phyloP scores from a whole-genome alignment of 1,140 invertebrate species.

The Zophobas atratus region DNA sequence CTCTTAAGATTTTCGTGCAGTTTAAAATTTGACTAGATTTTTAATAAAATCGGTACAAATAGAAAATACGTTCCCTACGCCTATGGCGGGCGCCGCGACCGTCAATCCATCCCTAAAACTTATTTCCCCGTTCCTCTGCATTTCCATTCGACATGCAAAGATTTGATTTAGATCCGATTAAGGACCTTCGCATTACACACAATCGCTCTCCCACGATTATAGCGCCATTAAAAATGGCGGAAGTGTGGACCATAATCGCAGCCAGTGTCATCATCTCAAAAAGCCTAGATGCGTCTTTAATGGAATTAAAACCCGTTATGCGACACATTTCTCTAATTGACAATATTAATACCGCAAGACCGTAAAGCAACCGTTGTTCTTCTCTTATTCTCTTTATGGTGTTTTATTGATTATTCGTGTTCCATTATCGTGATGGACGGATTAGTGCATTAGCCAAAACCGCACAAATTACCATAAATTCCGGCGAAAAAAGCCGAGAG shows the following conservation, averaged over 20 bases:
- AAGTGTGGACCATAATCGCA: slow-evolving; percentile 4
- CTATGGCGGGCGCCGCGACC: neutral
- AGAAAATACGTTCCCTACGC: too few relatives aligned
- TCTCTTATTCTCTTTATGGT: neutral
- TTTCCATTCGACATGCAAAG: slow-evolving; percentile 34
- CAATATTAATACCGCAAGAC: slow-evolving; percentile 22
- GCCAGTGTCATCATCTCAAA: slow-evolving; percentile 21
- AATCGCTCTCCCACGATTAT: slow-evolving; percentile 28
- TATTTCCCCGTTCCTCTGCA: slow-evolving; percentile 22
- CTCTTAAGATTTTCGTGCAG: too few relatives aligned
- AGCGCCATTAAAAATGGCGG: slow-evolving; percentile 23
- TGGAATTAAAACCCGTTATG: slow-evolving; percentile 14
- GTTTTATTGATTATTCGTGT: slow-evolving; percentile 34
- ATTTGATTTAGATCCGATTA: slow-evolving; percentile 42
- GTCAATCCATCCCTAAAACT: neutral
- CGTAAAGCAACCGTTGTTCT: slow-evolving; percentile 8
- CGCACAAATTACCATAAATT: slow-evolving; percentile 34
- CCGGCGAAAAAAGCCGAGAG: neutral
- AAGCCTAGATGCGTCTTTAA: slow-evolving; percentile 28
- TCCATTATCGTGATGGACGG: slow-evolving; percentile 25
- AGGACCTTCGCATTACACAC: neutral
- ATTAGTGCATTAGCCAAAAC: slow-evolving; percentile 33
- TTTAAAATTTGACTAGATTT: too few relatives aligned
- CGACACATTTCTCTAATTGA: slow-evolving; percentile 31
- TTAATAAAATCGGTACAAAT: too few relatives aligned